phyloP scores from a whole-genome alignment of 1,140 invertebrate species.

The Rhagoletis zephyria region DNA sequence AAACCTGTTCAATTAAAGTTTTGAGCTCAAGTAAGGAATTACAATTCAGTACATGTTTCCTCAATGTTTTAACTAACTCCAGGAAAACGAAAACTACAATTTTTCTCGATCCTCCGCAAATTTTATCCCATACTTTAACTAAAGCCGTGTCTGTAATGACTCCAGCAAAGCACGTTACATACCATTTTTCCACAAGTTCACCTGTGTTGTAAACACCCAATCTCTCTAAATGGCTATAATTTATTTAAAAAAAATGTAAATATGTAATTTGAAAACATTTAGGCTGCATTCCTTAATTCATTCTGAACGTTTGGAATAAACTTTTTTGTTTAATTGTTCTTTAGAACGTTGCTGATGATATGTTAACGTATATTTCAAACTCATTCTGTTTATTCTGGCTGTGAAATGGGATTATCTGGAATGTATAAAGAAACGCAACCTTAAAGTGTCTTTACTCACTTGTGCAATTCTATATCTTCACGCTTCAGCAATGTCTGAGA shows the following conservation, averaged over 20 bases:
- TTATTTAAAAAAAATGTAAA: neutral
- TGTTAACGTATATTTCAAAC: too few relatives aligned
- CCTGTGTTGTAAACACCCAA: constrained; percentile 75
- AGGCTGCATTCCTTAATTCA: too few relatives aligned
- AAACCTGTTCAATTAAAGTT: constrained; percentile 65
- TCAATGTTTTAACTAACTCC: constrained; percentile 80
- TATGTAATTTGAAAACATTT: too few relatives aligned
- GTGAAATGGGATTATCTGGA: too few relatives aligned
- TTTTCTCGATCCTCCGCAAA: constrained; percentile 86
- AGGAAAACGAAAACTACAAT: constrained; percentile 86
- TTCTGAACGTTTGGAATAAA: too few relatives aligned
- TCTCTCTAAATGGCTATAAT: constrained; percentile 76
- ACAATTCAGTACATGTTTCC: constrained; percentile 61
- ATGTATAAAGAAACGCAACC: too few relatives aligned
- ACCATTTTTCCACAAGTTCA: constrained; percentile 83
- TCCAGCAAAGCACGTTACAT: constrained; percentile 85
- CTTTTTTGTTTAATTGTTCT: too few relatives aligned
- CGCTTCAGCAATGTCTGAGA: constrained; percentile 80
- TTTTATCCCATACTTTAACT: constrained; percentile 89
- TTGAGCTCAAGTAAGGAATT: constrained; percentile 63
- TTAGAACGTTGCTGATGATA: too few relatives aligned
- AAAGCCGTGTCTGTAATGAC: constrained; percentile 84
- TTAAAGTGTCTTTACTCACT: constrained; percentile 66
- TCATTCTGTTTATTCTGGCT: too few relatives aligned
- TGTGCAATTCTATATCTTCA: constrained; percentile 81